Conservation (phyloP, 2,113 vertebrate genomes). For the Pyxicephalus adspersus region DNA sequence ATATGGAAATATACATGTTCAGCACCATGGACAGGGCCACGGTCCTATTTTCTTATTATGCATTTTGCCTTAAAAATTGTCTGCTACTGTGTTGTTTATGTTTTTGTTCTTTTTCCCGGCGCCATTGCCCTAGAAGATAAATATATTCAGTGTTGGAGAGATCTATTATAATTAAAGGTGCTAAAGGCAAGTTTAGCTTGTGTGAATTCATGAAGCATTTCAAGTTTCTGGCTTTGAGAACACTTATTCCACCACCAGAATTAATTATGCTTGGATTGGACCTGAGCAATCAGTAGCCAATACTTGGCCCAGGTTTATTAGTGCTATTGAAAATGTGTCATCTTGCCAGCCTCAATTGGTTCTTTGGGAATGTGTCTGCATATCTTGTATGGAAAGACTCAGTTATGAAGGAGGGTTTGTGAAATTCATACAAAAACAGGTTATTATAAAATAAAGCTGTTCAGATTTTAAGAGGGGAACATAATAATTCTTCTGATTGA, state of each 20-base stretch:
- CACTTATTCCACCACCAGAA: constrained; percentile 15
- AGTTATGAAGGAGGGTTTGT: too few relatives aligned
- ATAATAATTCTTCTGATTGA: too few relatives aligned
- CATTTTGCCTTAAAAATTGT: background rate
- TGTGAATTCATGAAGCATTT: constrained; percentile 28
- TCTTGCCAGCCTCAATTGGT: too few relatives aligned
- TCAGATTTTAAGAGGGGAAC: too few relatives aligned
- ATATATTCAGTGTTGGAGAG: constrained; percentile 30
- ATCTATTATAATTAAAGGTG: constrained; percentile 36
- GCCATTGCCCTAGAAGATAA: background rate
- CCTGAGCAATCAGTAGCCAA: background rate
- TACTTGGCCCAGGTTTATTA: constrained; percentile 15
- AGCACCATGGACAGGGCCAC: constrained; percentile 7
- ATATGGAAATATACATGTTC: background rate
- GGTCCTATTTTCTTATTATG: background rate
- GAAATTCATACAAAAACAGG: too few relatives aligned
- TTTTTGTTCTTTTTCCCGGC: background rate
- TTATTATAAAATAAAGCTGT: too few relatives aligned
- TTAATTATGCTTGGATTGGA: constrained; percentile 17
- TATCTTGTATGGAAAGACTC: too few relatives aligned
- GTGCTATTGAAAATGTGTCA: background rate
- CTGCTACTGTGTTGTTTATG: background rate
- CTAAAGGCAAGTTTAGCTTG: constrained; percentile 24
- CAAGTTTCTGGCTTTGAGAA: constrained; percentile 9
- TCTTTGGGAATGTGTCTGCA: too few relatives aligned